A percentile compares a stretch with the other conserved stretches of the same genome.
Evolutionary conservation across 2,888 invertebrate genomes (phyloP).

Genomic region (Barypeithes pellucidus): DNA sequence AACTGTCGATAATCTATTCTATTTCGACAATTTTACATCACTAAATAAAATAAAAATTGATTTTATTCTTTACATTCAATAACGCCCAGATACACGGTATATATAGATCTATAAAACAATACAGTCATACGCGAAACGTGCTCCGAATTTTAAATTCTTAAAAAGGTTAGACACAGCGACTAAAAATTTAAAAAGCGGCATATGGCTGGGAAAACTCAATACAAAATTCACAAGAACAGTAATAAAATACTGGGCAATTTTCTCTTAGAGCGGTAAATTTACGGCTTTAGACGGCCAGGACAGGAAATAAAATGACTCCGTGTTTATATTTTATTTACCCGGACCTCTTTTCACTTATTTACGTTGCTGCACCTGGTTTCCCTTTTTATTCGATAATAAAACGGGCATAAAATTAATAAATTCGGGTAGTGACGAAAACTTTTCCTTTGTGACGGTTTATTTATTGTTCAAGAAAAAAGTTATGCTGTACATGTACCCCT

Average conservation of each 20-base stretch:
- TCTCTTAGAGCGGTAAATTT: slow-evolving; percentile 21
- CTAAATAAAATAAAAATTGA: no score
- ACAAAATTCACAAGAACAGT: slow-evolving; percentile 21
- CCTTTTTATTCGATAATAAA: slow-evolving; percentile 9
- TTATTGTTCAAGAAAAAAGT: background rate
- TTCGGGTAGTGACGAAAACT: background rate
- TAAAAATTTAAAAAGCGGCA: slow-evolving; percentile 22
- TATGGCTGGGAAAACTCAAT: slow-evolving; percentile 17
- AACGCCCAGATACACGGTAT: background rate
- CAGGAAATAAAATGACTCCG: slow-evolving; percentile 25
- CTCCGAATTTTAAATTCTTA: background rate
- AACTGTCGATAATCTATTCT: no score
- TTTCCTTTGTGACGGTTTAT: background rate
- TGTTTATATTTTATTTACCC: slow-evolving; percentile 19
- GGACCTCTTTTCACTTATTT: slow-evolving; percentile 19
- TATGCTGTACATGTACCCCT: no score
- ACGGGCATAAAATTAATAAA: slow-evolving; percentile 16
- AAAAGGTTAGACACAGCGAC: slow-evolving; percentile 7
- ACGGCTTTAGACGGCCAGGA: slow-evolving; percentile 16
- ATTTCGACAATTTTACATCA: no score
- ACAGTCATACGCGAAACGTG: background rate
- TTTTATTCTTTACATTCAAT: background rate
- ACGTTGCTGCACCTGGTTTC: slow-evolving; percentile 18
- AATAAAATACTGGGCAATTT: slow-evolving; percentile 28
- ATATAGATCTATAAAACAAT: slow-evolving; percentile 1